Evolutionary conservation across 2,113 vertebrate genomes (phyloP).

Genomic region (Urocolius indicus): DNA sequence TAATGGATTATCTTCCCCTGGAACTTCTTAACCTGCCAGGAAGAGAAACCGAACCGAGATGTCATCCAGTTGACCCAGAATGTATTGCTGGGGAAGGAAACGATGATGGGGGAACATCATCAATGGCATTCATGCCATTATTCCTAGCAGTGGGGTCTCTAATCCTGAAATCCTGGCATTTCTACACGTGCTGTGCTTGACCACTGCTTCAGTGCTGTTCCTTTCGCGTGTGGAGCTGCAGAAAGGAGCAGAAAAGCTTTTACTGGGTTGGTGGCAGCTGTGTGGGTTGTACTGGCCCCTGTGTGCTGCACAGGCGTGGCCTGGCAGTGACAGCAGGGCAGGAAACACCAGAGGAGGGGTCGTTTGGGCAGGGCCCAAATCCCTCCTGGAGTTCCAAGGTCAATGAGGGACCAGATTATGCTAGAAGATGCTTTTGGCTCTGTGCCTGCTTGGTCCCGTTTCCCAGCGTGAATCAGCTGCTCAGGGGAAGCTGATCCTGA

Average conservation of each 20-base stretch:
- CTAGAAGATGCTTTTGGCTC: not conserved
- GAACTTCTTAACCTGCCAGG: not conserved
- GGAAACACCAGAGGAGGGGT: not conserved
- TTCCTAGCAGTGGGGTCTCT: not conserved
- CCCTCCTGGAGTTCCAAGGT: not conserved
- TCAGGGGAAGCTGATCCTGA: not conserved
- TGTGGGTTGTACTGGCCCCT: not conserved
- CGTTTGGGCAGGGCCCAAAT: not conserved
- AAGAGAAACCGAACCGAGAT: not conserved
- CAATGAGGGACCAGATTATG: not conserved
- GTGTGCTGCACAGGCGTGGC: not conserved
- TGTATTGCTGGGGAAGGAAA: not conserved
- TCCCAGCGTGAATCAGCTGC: not conserved
- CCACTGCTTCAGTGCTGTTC: not conserved
- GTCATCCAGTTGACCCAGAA: not conserved
- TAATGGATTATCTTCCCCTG: not conserved
- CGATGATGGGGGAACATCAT: not conserved
- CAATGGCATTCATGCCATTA: not conserved
- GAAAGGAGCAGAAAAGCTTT: not conserved
- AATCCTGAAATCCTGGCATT: not conserved
- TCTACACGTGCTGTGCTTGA: not conserved
- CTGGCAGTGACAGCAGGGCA: accelerated
- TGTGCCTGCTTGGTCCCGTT: not conserved
- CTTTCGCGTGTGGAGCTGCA: not conserved
- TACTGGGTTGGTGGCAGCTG: not conserved